These are phyloP conservation scores for Melipona beecheii DNA, from an alignment of 2,888 invertebrate species.

Conservation along the genomic window DNA sequence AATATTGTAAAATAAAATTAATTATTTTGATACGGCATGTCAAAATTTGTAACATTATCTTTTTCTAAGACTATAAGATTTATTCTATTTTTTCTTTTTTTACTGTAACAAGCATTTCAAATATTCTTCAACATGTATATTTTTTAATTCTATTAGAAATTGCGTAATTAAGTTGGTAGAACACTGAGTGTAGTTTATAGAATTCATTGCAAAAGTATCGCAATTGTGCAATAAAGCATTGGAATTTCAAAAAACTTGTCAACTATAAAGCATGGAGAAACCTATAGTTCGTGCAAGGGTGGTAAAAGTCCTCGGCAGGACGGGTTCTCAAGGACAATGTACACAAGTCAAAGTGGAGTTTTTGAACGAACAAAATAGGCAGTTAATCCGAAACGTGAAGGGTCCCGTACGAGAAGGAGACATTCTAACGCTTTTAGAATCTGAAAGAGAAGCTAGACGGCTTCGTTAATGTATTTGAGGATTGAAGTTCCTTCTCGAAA, in stretches of 20 bases:
- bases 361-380: conserved; percentile 97
- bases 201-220: not conserved
- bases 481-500: not conserved
- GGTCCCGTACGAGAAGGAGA: conserved; percentile 99
- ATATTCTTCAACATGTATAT: not conserved
- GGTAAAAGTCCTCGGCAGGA: conserved; percentile 98
- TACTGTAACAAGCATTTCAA: not conserved
- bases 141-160: conserved; percentile 15
- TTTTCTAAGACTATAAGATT: not conserved
- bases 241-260: not conserved
- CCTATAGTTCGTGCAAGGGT: conserved; percentile 95
- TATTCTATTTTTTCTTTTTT: not conserved
- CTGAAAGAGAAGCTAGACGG: conserved; percentile 99
- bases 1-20: conserved; percentile 2
- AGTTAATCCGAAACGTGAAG: conserved; percentile 99
- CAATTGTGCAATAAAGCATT: conserved; percentile 23
- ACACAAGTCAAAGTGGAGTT: conserved; percentile 99
- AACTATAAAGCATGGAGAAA: conserved; percentile 88
- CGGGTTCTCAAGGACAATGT: conserved; percentile 99
- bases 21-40: not conserved
- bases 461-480: conserved; percentile 88
- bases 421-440: conserved; percentile 98
- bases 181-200: not conserved
- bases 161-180: conserved; percentile 41
- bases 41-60: not conserved